phyloP scores from a whole-genome alignment of 1,140 invertebrate species.

The Dufourea novaeangliae region DNA sequence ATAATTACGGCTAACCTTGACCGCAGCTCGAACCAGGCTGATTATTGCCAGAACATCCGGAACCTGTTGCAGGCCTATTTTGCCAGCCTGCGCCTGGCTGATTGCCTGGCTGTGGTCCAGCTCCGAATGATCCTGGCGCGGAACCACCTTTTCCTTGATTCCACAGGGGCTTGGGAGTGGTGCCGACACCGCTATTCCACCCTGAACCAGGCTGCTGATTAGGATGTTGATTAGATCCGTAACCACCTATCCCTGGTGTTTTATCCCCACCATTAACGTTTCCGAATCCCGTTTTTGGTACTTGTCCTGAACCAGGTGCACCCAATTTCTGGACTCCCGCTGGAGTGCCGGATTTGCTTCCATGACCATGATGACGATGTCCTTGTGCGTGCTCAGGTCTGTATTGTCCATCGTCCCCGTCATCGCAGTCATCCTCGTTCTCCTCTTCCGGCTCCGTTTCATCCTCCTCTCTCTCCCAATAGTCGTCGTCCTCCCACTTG shows the following conservation, averaged over 20 bases:
- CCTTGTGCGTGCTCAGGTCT: slow-evolving; percentile 19
- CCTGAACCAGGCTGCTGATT: neutral
- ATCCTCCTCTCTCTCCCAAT: slow-evolving; percentile 50
- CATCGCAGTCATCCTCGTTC: slow-evolving; percentile 47
- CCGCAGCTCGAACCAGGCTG: slow-evolving; percentile 10
- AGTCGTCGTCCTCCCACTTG: slow-evolving; percentile 59
- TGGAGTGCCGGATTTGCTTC: neutral
- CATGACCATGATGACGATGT: neutral
- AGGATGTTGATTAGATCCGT: neutral
- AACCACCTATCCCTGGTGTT: neutral
- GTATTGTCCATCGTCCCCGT: slow-evolving; percentile 53
- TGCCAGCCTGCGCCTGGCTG: slow-evolving; percentile 14
- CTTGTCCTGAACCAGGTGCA: neutral
- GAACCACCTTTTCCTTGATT: slow-evolving; percentile 6
- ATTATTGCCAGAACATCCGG: slow-evolving; percentile 6
- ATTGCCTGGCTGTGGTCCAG: neutral
- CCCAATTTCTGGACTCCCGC: slow-evolving; percentile 36
- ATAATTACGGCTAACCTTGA: slow-evolving; percentile 36
- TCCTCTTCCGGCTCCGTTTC: slow-evolving; percentile 41
- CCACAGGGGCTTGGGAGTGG: neutral
- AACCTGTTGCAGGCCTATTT: slow-evolving; percentile 7
- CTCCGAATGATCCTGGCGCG: neutral
- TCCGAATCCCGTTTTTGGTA: neutral
- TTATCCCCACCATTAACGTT: neutral
- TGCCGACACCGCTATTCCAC: slow-evolving; percentile 6